Conservation (phyloP, 2,113 vertebrate genomes). For the Antennarius striatus region DNA sequence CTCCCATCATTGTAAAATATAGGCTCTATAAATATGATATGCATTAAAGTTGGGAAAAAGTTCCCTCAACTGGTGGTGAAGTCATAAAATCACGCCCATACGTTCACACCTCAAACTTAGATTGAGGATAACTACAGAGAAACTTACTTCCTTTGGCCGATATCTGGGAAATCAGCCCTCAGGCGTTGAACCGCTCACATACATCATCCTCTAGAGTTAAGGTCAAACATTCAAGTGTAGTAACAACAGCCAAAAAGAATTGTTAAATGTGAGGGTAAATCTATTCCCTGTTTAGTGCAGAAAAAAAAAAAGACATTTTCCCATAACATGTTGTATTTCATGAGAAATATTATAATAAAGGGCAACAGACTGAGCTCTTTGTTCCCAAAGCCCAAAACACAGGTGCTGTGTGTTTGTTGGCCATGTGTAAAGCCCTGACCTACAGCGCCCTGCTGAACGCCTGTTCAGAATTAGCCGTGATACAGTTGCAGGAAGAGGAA, state of each 20-base stretch:
- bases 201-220: neutral
- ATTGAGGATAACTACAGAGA: neutral
- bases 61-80: too few species aligned
- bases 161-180: neutral
- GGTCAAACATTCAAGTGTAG: slow-evolving; percentile 6
- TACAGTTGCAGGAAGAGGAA: slow-evolving; percentile 45
- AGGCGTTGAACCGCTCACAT: neutral
- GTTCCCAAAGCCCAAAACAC: slow-evolving; percentile 28
- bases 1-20: neutral
- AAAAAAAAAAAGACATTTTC: slow-evolving; percentile 4
- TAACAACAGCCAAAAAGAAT: slow-evolving; percentile 4
- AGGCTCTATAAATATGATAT: neutral
- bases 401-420: slow-evolving; percentile 37
- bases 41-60: too few species aligned
- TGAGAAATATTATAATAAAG: slow-evolving; percentile 4
- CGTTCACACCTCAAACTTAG: neutral
- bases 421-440: slow-evolving; percentile 37
- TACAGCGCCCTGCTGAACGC: slow-evolving; percentile 38
- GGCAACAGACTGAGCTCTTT: neutral
- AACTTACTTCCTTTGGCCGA: neutral
- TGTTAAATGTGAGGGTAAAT: neutral
- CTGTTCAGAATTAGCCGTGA: slow-evolving; percentile 51
- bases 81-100: too few species aligned
- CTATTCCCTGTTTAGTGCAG: neutral
- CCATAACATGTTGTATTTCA: slow-evolving; percentile 3